Evolutionary conservation across 1,140 invertebrate genomes (phyloP).

Genomic region (Temnothorax nylanderi): DNA sequence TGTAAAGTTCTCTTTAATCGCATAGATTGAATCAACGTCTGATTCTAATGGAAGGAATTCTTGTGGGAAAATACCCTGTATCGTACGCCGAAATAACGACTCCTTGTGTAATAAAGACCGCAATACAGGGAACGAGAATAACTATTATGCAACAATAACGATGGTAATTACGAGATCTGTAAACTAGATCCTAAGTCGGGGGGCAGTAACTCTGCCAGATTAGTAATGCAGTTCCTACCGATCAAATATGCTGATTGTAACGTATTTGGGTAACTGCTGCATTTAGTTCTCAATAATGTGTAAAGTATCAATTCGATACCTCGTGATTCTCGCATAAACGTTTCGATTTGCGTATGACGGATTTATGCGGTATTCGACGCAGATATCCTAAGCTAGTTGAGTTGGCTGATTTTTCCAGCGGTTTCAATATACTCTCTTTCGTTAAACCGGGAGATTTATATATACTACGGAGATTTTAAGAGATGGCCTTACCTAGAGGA

Average conservation of each 20-base stretch:
- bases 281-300: constrained; percentile 4
- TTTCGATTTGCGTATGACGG: neutral
- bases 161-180: constrained; percentile 61
- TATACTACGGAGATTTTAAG: constrained; percentile 45
- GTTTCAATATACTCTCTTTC: neutral
- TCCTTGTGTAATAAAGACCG: constrained; percentile 63
- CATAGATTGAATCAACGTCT: neutral
- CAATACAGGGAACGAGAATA: constrained; percentile 60
- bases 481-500: constrained; percentile 89
- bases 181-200: constrained; percentile 59
- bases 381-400: neutral
- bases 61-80: constrained; percentile 2
- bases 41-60: constrained; percentile 1
- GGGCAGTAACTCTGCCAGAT: constrained; percentile 24
- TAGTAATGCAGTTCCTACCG: constrained; percentile 34
- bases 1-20: neutral
- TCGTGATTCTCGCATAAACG: neutral
- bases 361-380: neutral
- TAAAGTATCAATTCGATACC: neutral
- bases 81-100: neutral
- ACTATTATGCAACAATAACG: constrained; percentile 70
- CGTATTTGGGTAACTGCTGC: neutral
- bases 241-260: constrained; percentile 35
- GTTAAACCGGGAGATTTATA: neutral
- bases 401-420: neutral